Base-by-base conservation (phyloP, 2,888 invertebrate species). In the Acronicta leporina region DNA sequence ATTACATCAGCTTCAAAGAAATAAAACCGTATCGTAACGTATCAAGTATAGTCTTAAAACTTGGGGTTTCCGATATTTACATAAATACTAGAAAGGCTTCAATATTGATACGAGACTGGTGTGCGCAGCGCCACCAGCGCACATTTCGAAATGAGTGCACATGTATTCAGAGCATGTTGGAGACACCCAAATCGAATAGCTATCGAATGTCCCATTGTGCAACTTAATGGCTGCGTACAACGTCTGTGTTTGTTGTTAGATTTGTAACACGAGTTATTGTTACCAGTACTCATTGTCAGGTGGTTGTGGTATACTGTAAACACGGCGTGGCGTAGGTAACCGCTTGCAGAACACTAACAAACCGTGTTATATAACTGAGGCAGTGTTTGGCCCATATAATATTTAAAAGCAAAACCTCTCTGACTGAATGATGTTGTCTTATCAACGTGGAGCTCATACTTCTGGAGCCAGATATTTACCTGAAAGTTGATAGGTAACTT, bases 191-290 rank as follows among this genome's bases (percentile, higher is more conserved):
- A 89, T 85, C 85, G 85, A 76, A 82, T 81, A 81, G 81, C 78
- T 80, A 80, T 83, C 86, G 80, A 89, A 87, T 90, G 87, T 80
- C 78, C 89, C 84, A 90, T 91, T 91, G 91, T 91, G 91, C 85
- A 90, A 91, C 79, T 79, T 84, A 86, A 89, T 86, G 87, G 81
- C 77, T 76, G 69, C 73, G 79, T 66, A 68, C 76, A 60, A 56
- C 72, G 75, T 72, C 68, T 73, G 79, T 72, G 82, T 75, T 77
- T 79, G 81, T 80, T 78, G 84, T 81, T 82, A 79, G 73, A 81
- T 84, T 81, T 80, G 83, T 82, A 83, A 83, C 82, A 75, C 70
- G 74, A 79, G 77, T 72, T 74, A 74, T 70, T 68, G 72, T 69
- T 65, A 68, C 58, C 53, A 56, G 75, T 62, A 63, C 62, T 71